Conservation (phyloP, 37 sponge, comb jelly and placozoan genomes). For the Spongilla lacustris region DNA sequence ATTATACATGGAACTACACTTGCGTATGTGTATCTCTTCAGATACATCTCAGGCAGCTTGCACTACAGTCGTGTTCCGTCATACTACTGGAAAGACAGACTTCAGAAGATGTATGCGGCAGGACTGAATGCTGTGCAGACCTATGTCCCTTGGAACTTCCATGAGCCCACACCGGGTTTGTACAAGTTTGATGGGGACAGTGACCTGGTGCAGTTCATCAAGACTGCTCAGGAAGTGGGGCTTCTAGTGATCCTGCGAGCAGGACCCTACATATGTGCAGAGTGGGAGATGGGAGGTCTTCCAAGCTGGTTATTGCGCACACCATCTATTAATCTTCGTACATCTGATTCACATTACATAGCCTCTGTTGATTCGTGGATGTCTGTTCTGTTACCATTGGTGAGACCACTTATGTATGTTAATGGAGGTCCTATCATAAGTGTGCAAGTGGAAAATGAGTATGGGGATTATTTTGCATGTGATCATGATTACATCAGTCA, state of each 20-base stretch:
- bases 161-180: conserved; percentile 77
- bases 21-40: too few species aligned
- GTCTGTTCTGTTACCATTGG: conserved; percentile 61
- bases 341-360: conserved; percentile 73
- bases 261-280: conserved; percentile 97
- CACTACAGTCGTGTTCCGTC: conserved; percentile 92
- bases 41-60: conserved; percentile 93
- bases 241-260: conserved; percentile 89
- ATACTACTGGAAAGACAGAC: conserved; percentile 84
- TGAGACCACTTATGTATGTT: conserved; percentile 78
- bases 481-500: conserved; percentile 77
- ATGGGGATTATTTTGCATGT: conserved; percentile 91
- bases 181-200: conserved; percentile 82
- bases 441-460: conserved; percentile 98
- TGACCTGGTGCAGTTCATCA: conserved; percentile 74
- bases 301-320: conserved; percentile 83
- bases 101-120: conserved; percentile 76
- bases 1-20: too few species aligned
- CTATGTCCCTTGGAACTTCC: conserved; percentile 98
- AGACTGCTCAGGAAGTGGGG: conserved; percentile 80
- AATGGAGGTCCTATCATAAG: conserved; percentile 94
- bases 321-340: conserved; percentile 50
- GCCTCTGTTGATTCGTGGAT: conserved; percentile 78
- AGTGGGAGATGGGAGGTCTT: conserved; percentile 97
- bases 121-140: conserved; percentile 95